phyloP scores from a whole-genome alignment of 2,113 vertebrate genomes.

The Himantopus leucocephalus region DNA sequence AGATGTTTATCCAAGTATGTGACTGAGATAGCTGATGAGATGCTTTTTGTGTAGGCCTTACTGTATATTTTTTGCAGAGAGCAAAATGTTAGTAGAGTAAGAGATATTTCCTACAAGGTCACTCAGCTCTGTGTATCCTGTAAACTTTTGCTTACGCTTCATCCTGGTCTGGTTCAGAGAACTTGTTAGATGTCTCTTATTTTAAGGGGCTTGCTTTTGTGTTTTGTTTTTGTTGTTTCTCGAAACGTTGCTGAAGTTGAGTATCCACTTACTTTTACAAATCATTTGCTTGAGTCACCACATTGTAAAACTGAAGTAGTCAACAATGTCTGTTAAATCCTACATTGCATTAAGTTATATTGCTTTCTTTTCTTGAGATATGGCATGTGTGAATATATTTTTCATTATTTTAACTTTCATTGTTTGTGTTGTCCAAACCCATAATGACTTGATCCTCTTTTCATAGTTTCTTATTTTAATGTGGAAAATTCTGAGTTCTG shows the following conservation, averaged over 20 bases:
- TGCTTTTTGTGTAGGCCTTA: not conserved
- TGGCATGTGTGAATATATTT: not conserved
- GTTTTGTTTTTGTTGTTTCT: not conserved
- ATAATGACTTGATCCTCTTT: not conserved
- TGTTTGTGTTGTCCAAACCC: not conserved
- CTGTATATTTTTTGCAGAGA: not conserved
- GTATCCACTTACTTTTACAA: not conserved
- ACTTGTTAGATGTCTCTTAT: not conserved
- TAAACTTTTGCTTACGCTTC: not conserved
- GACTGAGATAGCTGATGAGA: not conserved
- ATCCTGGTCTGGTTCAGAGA: not conserved
- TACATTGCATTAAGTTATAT: not conserved
- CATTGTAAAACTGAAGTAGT: not conserved
- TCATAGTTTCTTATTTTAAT: not conserved
- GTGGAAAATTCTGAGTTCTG: not conserved
- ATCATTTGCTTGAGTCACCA: not conserved
- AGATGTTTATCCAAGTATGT: not conserved
- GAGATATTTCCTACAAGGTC: not conserved
- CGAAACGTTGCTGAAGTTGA: not conserved
- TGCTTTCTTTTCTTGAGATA: constrained; percentile 1
- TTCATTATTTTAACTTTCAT: not conserved
- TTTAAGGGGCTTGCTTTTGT: not conserved
- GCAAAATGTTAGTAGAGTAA: not conserved
- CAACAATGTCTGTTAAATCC: not conserved
- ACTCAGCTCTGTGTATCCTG: not conserved